Evolutionary conservation across 2,888 invertebrate species (phyloP).

Genomic region (Osmoderma eremita): DNA sequence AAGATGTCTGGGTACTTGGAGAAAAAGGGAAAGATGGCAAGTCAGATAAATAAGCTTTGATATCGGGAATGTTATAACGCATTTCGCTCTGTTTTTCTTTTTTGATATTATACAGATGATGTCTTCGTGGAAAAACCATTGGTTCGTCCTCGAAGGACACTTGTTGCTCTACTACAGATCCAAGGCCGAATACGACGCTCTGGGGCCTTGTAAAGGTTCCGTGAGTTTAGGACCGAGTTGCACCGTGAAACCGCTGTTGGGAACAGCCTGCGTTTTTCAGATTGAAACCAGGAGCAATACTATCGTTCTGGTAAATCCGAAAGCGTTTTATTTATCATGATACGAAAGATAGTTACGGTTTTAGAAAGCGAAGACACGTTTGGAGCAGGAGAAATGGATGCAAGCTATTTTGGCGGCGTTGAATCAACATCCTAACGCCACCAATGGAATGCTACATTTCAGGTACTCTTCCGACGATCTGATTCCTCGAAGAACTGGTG

Average conservation of each 20-base stretch:
- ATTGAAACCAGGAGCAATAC: slow-evolving; percentile 63
- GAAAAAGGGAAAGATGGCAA: slow-evolving; percentile 66
- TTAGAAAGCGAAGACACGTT: slow-evolving; percentile 60
- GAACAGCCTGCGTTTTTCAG: slow-evolving; percentile 60
- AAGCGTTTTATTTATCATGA: slow-evolving; percentile 1
- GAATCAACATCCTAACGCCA: slow-evolving; percentile 54
- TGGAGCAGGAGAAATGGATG: slow-evolving; percentile 67
- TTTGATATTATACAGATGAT: slow-evolving; percentile 59
- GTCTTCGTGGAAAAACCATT: slow-evolving; percentile 66
- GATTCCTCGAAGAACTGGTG: slow-evolving; percentile 10
- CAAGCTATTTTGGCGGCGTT: slow-evolving; percentile 64
- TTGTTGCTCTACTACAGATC: slow-evolving; percentile 67
- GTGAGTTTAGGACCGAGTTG: slow-evolving; percentile 65
- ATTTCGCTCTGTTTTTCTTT: too few relatives aligned
- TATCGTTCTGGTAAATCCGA: slow-evolving; percentile 61
- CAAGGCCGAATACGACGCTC: slow-evolving; percentile 65
- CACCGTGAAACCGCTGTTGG: slow-evolving; percentile 59
- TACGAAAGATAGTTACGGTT: background rate
- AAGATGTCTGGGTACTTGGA: slow-evolving; percentile 66
- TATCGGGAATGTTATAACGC: too few relatives aligned
- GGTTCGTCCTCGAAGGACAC: slow-evolving; percentile 68
- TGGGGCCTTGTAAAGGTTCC: slow-evolving; percentile 67
- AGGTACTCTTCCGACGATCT: slow-evolving; percentile 61
- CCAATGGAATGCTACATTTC: slow-evolving; percentile 58
- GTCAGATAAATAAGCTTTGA: slow-evolving; percentile 31